Base-by-base conservation (phyloP, 2,888 invertebrate genomes). In the Leptopilina syphax region DNA sequence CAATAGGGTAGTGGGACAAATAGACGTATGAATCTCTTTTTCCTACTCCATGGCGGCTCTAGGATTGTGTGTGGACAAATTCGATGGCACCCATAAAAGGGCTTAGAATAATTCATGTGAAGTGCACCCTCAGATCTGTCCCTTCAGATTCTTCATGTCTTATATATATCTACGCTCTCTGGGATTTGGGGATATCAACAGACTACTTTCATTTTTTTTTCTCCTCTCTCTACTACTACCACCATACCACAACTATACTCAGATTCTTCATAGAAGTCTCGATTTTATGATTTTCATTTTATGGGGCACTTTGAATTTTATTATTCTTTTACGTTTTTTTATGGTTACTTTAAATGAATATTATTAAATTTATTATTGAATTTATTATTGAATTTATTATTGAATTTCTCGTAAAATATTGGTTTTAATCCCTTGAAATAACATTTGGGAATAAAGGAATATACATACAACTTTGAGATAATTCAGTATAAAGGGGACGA, bases 81-180 rank as follows among this genome's bases (percentile, higher is more conserved):
- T 70, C 70, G 70, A 70, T 50, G 27, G 70, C 27, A 70, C 50
- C 47, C 50, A 54, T 70, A 54, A 54, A 13, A 70, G 27, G 54
- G 27, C 27, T 70, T 54, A 24, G 54, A 54, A 70, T 70, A 70
- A 70, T 70, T 70, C 70, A 54, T 70, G 70, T 54, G 54, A 70
- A 70, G 27, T 70, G 70, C 54, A 70, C 70, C 70, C 70, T 70
- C 54, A 68, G 24, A 47, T 54, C 27, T 54, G 13, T 54, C 18
- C 54, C 50, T 50, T 27, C 50, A 70, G 27, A 70, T 50, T 50
- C 24, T 50, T 54, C 54, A 70, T 8, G 13, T 50, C 68, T 50
- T 13, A 50, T 5, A 68, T 18, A 27, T 54, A 6, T 0, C 8
- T 44, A 7, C 34, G 1, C 34, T 34, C 3, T 34, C 3, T 70